Percentiles rank a stretch among this genome's conserved stretches.
These are phyloP conservation scores for Mnemiopsis leidyi DNA, from an alignment of 37 sponge, comb jelly and placozoan species.

Conservation along the genomic window DNA sequence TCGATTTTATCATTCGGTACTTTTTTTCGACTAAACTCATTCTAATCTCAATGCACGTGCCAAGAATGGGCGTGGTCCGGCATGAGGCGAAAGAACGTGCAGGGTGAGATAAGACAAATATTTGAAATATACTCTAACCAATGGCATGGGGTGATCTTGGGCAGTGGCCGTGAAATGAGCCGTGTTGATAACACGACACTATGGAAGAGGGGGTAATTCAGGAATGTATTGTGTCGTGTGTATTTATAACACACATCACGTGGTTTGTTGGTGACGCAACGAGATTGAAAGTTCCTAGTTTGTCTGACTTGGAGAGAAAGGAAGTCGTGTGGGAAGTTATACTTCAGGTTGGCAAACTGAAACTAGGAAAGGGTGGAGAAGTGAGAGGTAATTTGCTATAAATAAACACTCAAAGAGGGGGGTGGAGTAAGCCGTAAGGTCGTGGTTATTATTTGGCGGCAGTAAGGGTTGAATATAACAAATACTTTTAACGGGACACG, in stretches of 20 bases:
- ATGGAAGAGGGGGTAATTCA: no score
- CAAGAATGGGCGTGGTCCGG: not conserved
- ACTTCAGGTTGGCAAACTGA: not conserved
- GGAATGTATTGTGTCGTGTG: no score
- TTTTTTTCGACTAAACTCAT: not conserved
- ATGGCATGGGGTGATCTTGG: no score
- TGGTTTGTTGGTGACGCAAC: no score
- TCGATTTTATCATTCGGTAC: not conserved
- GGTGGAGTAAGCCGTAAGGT: no score
- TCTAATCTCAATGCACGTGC: not conserved
- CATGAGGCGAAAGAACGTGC: not conserved
- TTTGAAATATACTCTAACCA: no score
- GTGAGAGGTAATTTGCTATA: not conserved
- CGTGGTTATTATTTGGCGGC: not conserved
- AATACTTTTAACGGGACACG: not conserved
- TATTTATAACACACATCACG: no score
- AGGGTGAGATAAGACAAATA: no score
- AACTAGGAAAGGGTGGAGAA: not conserved
- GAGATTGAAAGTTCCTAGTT: no score
- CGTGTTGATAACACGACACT: not conserved
- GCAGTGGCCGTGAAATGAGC: not conserved
- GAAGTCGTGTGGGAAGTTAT: not conserved
- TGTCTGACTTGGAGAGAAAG: no score
- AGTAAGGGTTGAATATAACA: not conserved
- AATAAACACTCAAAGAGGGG: no score